A percentile compares a stretch with the other conserved stretches of the same genome.
Conservation (phyloP, 35 echinoderm and acorn worm species). For the Patiria miniata region DNA sequence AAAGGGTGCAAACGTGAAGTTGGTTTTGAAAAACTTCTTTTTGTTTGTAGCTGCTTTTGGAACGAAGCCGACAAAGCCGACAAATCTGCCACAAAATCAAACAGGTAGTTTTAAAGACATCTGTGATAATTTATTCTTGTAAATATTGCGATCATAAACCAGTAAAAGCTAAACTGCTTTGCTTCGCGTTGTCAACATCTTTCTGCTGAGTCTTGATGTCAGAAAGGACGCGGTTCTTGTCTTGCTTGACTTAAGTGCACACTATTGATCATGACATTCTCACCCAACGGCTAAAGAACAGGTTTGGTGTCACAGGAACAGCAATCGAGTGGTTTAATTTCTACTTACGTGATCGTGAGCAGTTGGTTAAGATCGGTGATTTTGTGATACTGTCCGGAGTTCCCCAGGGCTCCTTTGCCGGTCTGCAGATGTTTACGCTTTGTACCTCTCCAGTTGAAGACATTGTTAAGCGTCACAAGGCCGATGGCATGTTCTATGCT, state of each 20-base stretch:
- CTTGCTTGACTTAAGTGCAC: too few species aligned
- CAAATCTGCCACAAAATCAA: slow-evolving; percentile 8
- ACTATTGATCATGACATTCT: too few species aligned
- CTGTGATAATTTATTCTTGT: too few species aligned
- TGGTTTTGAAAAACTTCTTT: slow-evolving; percentile 58
- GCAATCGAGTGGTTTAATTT: slow-evolving; percentile 66
- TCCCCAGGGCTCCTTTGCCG: too few species aligned
- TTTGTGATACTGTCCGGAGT: not conserved
- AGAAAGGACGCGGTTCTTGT: too few species aligned
- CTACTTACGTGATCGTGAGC: slow-evolving; percentile 33
- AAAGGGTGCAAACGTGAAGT: slow-evolving; percentile 46
- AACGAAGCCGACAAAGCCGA: slow-evolving; percentile 28
- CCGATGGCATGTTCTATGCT: too few species aligned
- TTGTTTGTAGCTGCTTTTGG: too few species aligned
- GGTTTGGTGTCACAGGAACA: slow-evolving; percentile 45
- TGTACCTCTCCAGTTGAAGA: too few species aligned
- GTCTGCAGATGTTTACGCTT: slow-evolving; percentile 33
- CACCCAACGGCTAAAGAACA: not conserved
- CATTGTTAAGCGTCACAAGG: too few species aligned
- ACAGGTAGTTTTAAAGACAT: slow-evolving; percentile 38
- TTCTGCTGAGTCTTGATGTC: slow-evolving; percentile 51
- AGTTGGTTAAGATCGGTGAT: slow-evolving; percentile 34
- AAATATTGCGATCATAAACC: too few species aligned
- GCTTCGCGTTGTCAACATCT: slow-evolving; percentile 53
- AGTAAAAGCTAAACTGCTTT: slow-evolving; percentile 71